These are phyloP conservation scores for Lasioglossum malachurum DNA, from an alignment of 2,888 invertebrate species.

Conservation along the genomic window DNA sequence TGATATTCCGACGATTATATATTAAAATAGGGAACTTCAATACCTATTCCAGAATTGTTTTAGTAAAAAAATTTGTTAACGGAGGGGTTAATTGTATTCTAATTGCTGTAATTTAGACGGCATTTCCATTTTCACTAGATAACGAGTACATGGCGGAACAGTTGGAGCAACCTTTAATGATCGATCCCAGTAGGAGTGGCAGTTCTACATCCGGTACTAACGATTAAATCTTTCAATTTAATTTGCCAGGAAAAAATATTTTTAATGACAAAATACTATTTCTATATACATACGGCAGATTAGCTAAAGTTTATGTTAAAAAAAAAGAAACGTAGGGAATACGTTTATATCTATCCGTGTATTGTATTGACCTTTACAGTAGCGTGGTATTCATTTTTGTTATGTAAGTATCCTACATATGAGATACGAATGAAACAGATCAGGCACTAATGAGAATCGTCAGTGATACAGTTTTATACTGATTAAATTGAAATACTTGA, in stretches of 20 bases:
- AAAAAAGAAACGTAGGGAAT: not conserved
- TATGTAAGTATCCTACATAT: not conserved
- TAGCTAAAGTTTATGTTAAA: conserved; percentile 17
- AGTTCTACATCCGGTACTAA: conserved; percentile 58
- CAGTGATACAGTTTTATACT: conserved; percentile 19
- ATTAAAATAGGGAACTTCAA: no score
- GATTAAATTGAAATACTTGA: conserved; percentile 5
- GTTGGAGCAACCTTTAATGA: conserved; percentile 14
- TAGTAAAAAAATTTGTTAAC: no score
- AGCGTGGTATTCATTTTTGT: conserved; percentile 4
- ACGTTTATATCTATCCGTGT: not conserved
- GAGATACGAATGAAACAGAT: not conserved
- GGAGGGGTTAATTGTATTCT: not conserved
- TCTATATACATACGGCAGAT: conserved; percentile 13
- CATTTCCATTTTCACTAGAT: conserved; percentile 55
- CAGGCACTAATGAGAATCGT: not conserved
- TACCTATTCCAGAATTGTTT: no score
- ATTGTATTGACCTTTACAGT: conserved; percentile 8
- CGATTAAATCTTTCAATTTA: conserved; percentile 30
- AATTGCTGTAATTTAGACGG: not conserved
- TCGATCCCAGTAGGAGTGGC: conserved; percentile 54
- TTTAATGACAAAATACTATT: conserved; percentile 25
- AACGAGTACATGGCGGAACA: conserved; percentile 60
- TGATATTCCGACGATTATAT: no score
- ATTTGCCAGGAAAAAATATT: conserved; percentile 25